phyloP scores from a whole-genome alignment of 2,888 invertebrate species.

The Lithophane ornitopus region DNA sequence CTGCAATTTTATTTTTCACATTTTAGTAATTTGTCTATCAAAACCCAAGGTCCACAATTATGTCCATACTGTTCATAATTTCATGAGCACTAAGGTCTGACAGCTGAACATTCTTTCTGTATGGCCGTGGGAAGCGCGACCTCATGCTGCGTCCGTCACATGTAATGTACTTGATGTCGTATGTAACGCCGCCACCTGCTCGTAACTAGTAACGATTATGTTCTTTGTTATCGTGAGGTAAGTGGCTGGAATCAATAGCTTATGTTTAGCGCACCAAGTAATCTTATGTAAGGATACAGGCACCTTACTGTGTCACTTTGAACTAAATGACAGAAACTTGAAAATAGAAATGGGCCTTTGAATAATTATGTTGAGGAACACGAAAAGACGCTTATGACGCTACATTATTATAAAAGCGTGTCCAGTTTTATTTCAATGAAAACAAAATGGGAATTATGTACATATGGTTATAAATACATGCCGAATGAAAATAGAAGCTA shows the following conservation, averaged over 20 bases:
- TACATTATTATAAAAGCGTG: not conserved
- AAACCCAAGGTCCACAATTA: slow-evolving; percentile 5
- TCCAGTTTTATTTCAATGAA: not conserved
- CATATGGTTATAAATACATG: not conserved
- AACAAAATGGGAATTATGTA: not conserved
- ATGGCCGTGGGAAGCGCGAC: not conserved
- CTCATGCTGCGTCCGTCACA: not conserved
- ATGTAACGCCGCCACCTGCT: too few species aligned
- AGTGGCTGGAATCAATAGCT: not conserved
- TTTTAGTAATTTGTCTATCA: slow-evolving; percentile 23
- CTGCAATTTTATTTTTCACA: not conserved
- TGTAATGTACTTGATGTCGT: too few species aligned
- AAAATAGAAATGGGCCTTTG: not conserved
- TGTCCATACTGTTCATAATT: not conserved
- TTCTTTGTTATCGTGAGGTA: not conserved
- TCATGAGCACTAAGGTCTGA: not conserved
- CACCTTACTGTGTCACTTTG: not conserved
- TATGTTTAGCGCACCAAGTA: not conserved
- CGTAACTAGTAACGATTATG: not conserved
- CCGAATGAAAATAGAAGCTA: not conserved
- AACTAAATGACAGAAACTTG: not conserved
- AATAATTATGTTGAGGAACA: not conserved
- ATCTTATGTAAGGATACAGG: not conserved
- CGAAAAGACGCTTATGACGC: not conserved
- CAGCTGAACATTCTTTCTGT: not conserved